A percentile compares a stretch with the other conserved stretches of the same genome.
These are phyloP conservation scores for Burhinus oedicnemus DNA, from an alignment of 2,113 vertebrate genomes.

Conservation along the genomic window DNA sequence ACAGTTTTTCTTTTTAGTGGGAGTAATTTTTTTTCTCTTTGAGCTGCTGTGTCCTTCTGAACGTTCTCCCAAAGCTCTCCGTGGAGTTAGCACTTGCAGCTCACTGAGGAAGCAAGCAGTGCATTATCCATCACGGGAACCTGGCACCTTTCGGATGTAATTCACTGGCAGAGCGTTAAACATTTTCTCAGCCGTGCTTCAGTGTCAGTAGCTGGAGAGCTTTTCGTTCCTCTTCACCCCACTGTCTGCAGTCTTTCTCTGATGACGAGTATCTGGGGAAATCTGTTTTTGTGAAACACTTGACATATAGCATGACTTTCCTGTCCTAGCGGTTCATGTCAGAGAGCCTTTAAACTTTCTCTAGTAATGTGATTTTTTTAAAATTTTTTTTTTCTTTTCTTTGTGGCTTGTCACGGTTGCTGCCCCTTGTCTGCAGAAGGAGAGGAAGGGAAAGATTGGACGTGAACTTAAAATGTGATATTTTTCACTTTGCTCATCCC, in stretches of 20 bases:
- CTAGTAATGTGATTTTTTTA: not conserved
- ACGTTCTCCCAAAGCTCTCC: not conserved
- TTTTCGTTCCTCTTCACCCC: not conserved
- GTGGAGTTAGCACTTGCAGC: not conserved
- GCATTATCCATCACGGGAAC: not conserved
- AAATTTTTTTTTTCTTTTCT: not conserved
- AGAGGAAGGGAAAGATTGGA: not conserved
- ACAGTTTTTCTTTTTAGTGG: not conserved
- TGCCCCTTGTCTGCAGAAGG: not conserved
- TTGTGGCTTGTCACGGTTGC: not conserved
- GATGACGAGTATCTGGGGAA: not conserved
- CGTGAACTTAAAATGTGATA: not conserved
- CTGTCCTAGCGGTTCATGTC: not conserved
- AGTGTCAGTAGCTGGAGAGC: not conserved
- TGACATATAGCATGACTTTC: not conserved
- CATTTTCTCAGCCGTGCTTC: not conserved
- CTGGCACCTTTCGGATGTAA: not conserved
- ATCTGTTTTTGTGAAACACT: not conserved
- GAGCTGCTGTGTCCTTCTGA: not conserved
- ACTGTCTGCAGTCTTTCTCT: not conserved
- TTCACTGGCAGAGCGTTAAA: not conserved
- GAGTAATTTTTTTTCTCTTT: not conserved
- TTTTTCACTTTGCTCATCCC: not conserved
- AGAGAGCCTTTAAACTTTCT: not conserved
- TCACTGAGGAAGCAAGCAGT: fast-evolving